Evolutionary conservation across 1,140 invertebrate genomes (phyloP).

Genomic region (Aphaenogaster ashmeadi): DNA sequence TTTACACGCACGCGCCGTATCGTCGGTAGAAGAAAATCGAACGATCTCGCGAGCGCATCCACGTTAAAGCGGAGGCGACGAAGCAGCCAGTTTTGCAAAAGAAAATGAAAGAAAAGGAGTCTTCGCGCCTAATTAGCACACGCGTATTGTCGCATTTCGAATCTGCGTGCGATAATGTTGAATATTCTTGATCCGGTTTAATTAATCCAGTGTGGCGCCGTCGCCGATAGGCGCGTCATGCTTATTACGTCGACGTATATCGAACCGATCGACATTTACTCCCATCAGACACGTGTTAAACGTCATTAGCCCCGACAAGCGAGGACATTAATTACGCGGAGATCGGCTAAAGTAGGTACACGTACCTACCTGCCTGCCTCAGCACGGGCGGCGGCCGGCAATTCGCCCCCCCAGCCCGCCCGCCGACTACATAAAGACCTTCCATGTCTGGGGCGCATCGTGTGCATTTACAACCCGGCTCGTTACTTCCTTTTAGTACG

Average conservation of each 20-base stretch:
- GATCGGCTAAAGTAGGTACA: slow-evolving; percentile 74
- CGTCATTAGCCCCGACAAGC: slow-evolving; percentile 78
- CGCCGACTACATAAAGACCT: slow-evolving; percentile 46
- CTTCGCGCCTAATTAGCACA: too few species aligned
- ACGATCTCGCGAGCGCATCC: neutral
- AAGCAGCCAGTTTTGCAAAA: neutral
- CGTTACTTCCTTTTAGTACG: slow-evolving; percentile 59
- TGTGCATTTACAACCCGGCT: slow-evolving; percentile 57
- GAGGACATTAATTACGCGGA: slow-evolving; percentile 79
- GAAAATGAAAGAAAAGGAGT: neutral
- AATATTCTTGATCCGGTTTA: slow-evolving; percentile 48
- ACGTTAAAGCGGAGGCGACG: neutral
- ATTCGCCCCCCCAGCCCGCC: slow-evolving; percentile 1
- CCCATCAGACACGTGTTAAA: slow-evolving; percentile 78
- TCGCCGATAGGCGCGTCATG: slow-evolving; percentile 48
- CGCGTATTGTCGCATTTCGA: neutral
- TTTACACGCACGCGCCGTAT: slow-evolving; percentile 17
- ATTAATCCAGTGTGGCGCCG: slow-evolving; percentile 47
- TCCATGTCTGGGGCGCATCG: slow-evolving; percentile 31
- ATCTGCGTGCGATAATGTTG: neutral
- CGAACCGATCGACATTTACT: slow-evolving; percentile 72
- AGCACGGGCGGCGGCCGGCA: slow-evolving; percentile 8
- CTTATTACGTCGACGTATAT: slow-evolving; percentile 70
- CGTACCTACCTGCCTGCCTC: slow-evolving; percentile 55
- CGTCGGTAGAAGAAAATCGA: neutral